phyloP scores from a whole-genome alignment of 2,888 invertebrate genomes.

The Meliscaeva auricollis region DNA sequence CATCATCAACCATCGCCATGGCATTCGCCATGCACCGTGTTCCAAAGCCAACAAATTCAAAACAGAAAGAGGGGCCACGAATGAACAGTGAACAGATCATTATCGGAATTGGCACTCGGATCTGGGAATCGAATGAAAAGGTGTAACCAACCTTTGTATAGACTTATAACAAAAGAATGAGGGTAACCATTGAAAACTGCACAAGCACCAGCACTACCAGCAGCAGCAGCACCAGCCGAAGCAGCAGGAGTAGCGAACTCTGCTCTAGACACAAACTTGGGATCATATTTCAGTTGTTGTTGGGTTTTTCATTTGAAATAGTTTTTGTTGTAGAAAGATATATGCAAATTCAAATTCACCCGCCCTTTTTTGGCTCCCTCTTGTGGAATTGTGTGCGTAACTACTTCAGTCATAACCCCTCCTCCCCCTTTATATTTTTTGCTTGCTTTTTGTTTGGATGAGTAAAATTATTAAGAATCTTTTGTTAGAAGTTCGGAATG shows the following conservation, averaged over 20 bases:
- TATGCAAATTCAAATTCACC: slow-evolving; percentile 42
- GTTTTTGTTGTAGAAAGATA: slow-evolving; percentile 22
- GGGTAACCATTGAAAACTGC: slow-evolving; percentile 47
- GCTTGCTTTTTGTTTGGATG: background rate
- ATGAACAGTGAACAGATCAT: slow-evolving; percentile 62
- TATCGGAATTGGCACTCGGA: slow-evolving; percentile 71
- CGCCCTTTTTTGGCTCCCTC: slow-evolving; percentile 63
- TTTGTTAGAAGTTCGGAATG: slow-evolving; percentile 22
- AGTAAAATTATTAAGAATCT: slow-evolving; percentile 14
- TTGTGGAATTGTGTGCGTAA: slow-evolving; percentile 15
- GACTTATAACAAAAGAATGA: slow-evolving; percentile 66
- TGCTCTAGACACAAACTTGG: slow-evolving; percentile 15
- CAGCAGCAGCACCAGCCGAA: slow-evolving; percentile 29
- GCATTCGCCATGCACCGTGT: slow-evolving; percentile 35
- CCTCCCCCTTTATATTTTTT: slow-evolving; percentile 9
- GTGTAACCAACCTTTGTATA: slow-evolving; percentile 61
- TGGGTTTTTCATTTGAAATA: background rate
- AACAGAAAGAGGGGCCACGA: slow-evolving; percentile 29
- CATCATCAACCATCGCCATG: slow-evolving; percentile 53
- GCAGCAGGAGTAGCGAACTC: slow-evolving; percentile 46
- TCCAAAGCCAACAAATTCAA: background rate
- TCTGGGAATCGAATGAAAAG: slow-evolving; percentile 66
- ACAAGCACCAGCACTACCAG: background rate
- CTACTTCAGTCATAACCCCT: background rate
- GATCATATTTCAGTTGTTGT: slow-evolving; percentile 67